Conservation (phyloP, 2,113 vertebrate species). For the Rostratula benghalensis region DNA sequence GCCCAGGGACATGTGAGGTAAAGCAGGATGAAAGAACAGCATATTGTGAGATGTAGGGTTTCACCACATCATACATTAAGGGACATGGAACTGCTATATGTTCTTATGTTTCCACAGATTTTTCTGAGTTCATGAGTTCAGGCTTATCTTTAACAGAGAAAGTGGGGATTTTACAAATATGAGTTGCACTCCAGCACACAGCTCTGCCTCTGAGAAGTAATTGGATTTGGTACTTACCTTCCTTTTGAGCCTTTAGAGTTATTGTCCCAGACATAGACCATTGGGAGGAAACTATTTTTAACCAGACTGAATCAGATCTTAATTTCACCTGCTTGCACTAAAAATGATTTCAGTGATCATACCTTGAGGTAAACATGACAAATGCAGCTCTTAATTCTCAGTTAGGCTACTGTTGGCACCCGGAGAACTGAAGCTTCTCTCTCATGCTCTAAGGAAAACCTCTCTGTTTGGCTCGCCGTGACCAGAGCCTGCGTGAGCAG, state of each 20-base stretch:
- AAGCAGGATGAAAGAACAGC: not conserved
- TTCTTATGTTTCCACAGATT: not conserved
- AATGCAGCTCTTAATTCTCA: not conserved
- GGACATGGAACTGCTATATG: not conserved
- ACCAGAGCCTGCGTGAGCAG: not conserved
- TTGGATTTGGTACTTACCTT: not conserved
- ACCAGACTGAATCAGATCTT: not conserved
- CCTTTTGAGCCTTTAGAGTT: not conserved
- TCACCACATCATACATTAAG: not conserved
- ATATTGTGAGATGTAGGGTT: not conserved
- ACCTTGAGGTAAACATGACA: not conserved
- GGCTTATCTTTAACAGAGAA: not conserved
- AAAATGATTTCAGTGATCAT: not conserved
- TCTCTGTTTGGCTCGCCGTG: not conserved
- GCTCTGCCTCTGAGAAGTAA: not conserved
- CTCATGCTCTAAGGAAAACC: not conserved
- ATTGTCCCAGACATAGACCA: not conserved
- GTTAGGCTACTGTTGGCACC: not conserved
- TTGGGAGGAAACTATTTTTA: not conserved
- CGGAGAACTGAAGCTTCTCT: not conserved
- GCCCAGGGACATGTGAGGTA: not conserved
- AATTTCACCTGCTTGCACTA: not conserved
- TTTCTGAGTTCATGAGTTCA: not conserved
- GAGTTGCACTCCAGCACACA: not conserved
- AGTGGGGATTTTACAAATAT: not conserved